These are phyloP conservation scores for Hirtodrosophila duncani DNA, from an alignment of 2,888 invertebrate genomes.

Conservation along the genomic window DNA sequence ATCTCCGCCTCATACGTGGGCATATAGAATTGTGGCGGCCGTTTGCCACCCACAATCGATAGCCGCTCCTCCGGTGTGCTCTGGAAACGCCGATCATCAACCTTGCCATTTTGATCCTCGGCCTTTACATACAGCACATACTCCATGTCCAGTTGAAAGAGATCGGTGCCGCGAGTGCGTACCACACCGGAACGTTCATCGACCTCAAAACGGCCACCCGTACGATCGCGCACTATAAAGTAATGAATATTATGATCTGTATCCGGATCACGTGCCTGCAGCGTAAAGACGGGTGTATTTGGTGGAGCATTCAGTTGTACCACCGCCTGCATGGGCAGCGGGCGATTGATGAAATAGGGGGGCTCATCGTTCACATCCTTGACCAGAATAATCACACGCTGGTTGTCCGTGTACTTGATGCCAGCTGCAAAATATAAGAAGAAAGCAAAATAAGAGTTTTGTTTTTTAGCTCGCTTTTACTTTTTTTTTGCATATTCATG, in stretches of 20 bases:
- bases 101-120: constrained; percentile 94
- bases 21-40: constrained; percentile 98
- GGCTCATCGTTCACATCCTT: constrained; percentile 98
- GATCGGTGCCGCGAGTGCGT: constrained; percentile 92
- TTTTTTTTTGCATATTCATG: constrained; percentile 22
- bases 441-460: constrained; percentile 2
- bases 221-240: constrained; percentile 95
- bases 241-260: constrained; percentile 97
- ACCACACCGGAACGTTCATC: constrained; percentile 95
- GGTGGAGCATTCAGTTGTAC: constrained; percentile 96
- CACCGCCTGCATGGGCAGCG: constrained; percentile 97
- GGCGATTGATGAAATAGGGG: constrained; percentile 96
- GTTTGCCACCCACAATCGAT: constrained; percentile 97
- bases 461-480: constrained; percentile 23
- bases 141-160: constrained; percentile 96
- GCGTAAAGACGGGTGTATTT: constrained; percentile 97
- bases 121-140: constrained; percentile 97
- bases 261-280: constrained; percentile 97
- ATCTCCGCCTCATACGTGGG: constrained; percentile 96
- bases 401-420: constrained; percentile 90
- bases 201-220: constrained; percentile 88
- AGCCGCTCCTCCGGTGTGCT: constrained; percentile 94
- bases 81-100: constrained; percentile 93
- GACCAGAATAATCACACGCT: constrained; percentile 95
- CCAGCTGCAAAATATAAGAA: constrained; percentile 71